phyloP scores from a whole-genome alignment of 2,888 invertebrate genomes.

The Brachyptera risi region DNA sequence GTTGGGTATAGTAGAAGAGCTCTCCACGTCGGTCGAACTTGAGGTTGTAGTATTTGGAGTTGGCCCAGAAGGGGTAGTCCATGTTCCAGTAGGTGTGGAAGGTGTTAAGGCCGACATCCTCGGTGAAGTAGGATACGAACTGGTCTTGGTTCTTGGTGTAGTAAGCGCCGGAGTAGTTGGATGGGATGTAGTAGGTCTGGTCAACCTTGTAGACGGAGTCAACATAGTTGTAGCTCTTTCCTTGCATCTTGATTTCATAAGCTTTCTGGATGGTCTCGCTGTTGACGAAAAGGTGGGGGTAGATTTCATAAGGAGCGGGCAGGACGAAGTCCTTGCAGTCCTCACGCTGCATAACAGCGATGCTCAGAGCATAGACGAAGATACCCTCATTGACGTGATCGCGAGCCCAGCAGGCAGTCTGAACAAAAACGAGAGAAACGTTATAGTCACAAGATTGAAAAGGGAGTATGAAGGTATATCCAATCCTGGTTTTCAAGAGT shows the following conservation, averaged over 20 bases:
- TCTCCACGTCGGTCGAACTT: constrained; percentile 60
- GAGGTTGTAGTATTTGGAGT: constrained; percentile 50
- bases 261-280: constrained; percentile 53
- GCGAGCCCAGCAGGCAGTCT: constrained; percentile 63
- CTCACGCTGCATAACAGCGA: constrained; percentile 55
- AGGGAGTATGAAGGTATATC: not conserved
- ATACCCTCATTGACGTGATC: constrained; percentile 59
- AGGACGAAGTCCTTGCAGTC: constrained; percentile 56
- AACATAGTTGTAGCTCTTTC: constrained; percentile 9
- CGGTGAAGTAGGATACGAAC: constrained; percentile 63
- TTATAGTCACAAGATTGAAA: not conserved
- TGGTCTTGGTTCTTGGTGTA: constrained; percentile 52
- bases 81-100: constrained; percentile 56
- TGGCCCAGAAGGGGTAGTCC: constrained; percentile 62
- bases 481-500: too few relatives aligned
- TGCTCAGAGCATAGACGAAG: constrained; percentile 58
- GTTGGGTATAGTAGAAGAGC: constrained; percentile 41
- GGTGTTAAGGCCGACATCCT: constrained; percentile 64
- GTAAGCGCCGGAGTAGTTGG: constrained; percentile 59
- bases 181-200: constrained; percentile 45
- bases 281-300: constrained; percentile 61
- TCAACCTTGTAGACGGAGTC: constrained; percentile 12
- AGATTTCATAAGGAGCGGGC: constrained; percentile 65
- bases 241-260: constrained; percentile 23
- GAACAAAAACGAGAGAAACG: not conserved